Conservation (phyloP, 2,888 invertebrate genomes). For the Heliconius hortense region DNA sequence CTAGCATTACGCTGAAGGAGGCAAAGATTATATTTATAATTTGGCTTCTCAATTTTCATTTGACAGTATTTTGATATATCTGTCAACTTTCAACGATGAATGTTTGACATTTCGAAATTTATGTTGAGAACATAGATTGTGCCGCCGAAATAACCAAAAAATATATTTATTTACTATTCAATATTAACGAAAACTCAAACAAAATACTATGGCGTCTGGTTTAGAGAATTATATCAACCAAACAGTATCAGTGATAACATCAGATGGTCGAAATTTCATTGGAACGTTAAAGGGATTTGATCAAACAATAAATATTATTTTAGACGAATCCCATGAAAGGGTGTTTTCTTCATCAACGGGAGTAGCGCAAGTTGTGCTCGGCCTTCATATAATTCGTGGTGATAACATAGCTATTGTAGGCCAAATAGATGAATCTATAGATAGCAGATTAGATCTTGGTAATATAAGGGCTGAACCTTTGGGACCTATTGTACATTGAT, state of each 20-base stretch:
- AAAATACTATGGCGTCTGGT: constrained; percentile 87
- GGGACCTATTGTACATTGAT: constrained; percentile 89
- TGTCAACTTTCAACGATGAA: constrained; percentile 5
- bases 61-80: neutral
- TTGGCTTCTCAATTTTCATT: neutral
- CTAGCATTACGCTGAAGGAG: too few relatives aligned
- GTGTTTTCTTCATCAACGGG: constrained; percentile 97
- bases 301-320: constrained; percentile 98
- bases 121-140: constrained; percentile 21
- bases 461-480: constrained; percentile 92
- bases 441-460: constrained; percentile 89
- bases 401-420: constrained; percentile 97
- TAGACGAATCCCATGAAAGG: constrained; percentile 98
- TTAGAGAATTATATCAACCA: constrained; percentile 94
- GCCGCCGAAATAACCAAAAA: constrained; percentile 27
- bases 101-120: constrained; percentile 19
- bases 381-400: constrained; percentile 98
- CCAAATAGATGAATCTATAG: constrained; percentile 91
- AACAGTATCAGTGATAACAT: constrained; percentile 96
- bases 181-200: neutral
- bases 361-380: constrained; percentile 93
- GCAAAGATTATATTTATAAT: neutral
- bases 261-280: constrained; percentile 97
- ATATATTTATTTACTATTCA: constrained; percentile 1
- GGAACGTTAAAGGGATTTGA: constrained; percentile 99